phyloP scores from a whole-genome alignment of 2,113 vertebrate species.

The Entosphenus tridentatus region DNA sequence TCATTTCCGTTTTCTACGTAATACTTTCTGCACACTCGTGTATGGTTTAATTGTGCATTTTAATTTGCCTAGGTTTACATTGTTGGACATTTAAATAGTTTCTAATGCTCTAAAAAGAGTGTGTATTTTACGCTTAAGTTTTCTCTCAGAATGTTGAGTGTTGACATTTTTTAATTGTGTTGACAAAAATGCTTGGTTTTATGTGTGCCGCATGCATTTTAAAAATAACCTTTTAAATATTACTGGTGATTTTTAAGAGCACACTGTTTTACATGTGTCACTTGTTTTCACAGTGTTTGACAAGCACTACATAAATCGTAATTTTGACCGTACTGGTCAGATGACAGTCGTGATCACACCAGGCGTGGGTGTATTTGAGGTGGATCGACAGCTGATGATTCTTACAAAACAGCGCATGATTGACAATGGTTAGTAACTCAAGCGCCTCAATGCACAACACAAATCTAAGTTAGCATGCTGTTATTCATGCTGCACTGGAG shows the following conservation, averaged over 20 bases:
- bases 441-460: background rate
- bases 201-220: background rate
- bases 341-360: slow-evolving; percentile 97
- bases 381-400: slow-evolving; percentile 90
- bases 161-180: slow-evolving; percentile 9
- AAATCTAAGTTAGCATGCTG: no score
- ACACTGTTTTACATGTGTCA: background rate
- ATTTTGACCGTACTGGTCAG: slow-evolving; percentile 89
- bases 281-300: slow-evolving; percentile 47
- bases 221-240: no score
- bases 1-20: no score
- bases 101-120: background rate
- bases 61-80: no score
- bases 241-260: no score
- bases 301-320: slow-evolving; percentile 96
- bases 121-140: background rate
- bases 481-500: no score
- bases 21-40: no score
- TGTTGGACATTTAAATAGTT: no score
- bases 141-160: slow-evolving; percentile 7
- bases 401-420: slow-evolving; percentile 97
- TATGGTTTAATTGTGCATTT: no score
- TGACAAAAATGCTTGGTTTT: slow-evolving; percentile 1
- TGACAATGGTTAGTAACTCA: slow-evolving; percentile 47
- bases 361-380: slow-evolving; percentile 77